Evolutionary conservation across 2,888 invertebrate genomes (phyloP).

Genomic region (Mesorhabditis spiculigera): DNA sequence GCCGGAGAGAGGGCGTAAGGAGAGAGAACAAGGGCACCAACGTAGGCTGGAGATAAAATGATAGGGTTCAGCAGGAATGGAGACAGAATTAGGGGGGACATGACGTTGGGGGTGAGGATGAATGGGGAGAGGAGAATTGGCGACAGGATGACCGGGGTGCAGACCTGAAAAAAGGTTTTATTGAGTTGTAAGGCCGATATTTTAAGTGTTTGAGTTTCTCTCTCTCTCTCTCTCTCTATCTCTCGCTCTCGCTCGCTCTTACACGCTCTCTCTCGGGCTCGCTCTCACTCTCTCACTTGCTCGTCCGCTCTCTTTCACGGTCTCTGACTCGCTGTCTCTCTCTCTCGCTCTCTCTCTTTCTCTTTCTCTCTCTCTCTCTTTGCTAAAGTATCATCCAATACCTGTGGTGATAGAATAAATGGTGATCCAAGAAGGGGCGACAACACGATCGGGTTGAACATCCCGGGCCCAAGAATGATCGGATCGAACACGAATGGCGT

Average conservation of each 20-base stretch:
- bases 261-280: too few species aligned
- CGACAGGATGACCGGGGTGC: slow-evolving; percentile 10
- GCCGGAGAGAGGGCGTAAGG: slow-evolving; percentile 10
- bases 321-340: too few species aligned
- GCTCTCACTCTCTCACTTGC: too few species aligned
- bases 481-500: slow-evolving; percentile 6
- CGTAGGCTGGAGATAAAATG: slow-evolving; percentile 1
- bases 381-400: neutral
- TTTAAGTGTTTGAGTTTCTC: too few species aligned
- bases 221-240: too few species aligned
- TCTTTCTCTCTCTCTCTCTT: too few species aligned
- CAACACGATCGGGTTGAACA: neutral
- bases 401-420: slow-evolving; percentile 13
- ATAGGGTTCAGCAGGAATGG: slow-evolving; percentile 9
- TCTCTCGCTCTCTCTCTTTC: too few species aligned
- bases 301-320: too few species aligned
- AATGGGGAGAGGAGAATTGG: slow-evolving; percentile 11
- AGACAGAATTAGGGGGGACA: slow-evolving; percentile 7
- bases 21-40: slow-evolving; percentile 7
- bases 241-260: too few species aligned
- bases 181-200: neutral
- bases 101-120: slow-evolving; percentile 8
- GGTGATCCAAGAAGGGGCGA: neutral
- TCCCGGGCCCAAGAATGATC: slow-evolving; percentile 6
- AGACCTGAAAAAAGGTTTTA: slow-evolving; percentile 4